Percentiles rank a stretch among this genome's conserved stretches.
These are phyloP conservation scores for Calosoma granatense DNA, from an alignment of 1,140 invertebrate species.

Conservation along the genomic window DNA sequence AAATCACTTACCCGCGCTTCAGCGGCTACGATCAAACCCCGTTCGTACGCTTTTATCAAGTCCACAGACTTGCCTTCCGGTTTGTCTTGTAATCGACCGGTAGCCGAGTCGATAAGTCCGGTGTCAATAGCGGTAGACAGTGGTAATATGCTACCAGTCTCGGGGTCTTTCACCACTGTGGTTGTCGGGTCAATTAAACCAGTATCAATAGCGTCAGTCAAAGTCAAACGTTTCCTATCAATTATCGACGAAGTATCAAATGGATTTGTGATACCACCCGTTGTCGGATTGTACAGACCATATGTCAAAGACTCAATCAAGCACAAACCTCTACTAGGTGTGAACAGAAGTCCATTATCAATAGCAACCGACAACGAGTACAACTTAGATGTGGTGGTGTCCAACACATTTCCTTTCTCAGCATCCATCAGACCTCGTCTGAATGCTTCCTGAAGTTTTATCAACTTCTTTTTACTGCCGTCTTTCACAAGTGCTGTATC, in stretches of 20 bases:
- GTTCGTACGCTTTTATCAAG: conserved; percentile 77
- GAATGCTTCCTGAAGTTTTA: conserved; percentile 78
- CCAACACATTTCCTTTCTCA: conserved; percentile 73
- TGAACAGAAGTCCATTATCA: conserved; percentile 64
- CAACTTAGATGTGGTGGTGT: conserved; percentile 71
- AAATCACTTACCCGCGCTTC: conserved; percentile 78
- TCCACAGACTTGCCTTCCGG: conserved; percentile 56
- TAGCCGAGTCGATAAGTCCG: conserved; percentile 62
- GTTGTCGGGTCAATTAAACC: conserved; percentile 76
- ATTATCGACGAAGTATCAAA: conserved; percentile 58
- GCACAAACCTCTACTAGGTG: conserved; percentile 62
- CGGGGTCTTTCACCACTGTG: conserved; percentile 71
- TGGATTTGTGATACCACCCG: conserved; percentile 69
- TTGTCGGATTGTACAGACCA: conserved; percentile 70
- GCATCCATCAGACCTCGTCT: conserved; percentile 77
- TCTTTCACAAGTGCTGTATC: conserved; percentile 84
- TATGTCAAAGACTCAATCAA: conserved; percentile 74
- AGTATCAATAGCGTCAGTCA: conserved; percentile 64
- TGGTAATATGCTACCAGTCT: conserved; percentile 60
- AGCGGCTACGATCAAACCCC: conserved; percentile 77
- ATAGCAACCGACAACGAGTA: conserved; percentile 61
- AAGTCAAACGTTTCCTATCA: conserved; percentile 55
- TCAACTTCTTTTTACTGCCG: conserved; percentile 64
- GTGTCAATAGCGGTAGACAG: conserved; percentile 66
- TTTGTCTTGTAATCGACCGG: conserved; percentile 57